These are phyloP conservation scores for Halcyon badia DNA, from an alignment of 2,797 vertebrate genomes.

Conservation along the genomic window DNA sequence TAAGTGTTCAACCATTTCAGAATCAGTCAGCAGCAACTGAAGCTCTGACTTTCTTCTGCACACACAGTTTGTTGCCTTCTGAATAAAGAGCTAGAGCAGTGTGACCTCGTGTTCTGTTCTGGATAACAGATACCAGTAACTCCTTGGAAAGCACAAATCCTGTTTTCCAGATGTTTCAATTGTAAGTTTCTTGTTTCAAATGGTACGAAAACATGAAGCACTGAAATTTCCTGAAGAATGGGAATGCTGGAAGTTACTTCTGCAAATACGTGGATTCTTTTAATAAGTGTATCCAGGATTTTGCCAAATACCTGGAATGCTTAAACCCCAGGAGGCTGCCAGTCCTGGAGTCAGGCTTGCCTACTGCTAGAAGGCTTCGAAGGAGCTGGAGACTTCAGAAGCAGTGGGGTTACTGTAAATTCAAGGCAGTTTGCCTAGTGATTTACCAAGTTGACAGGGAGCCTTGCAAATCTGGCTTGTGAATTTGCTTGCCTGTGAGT, in stretches of 20 bases:
- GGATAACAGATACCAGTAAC: neutral
- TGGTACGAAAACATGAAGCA: neutral
- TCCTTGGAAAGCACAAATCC: neutral
- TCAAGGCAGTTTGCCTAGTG: neutral
- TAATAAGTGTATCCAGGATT: neutral
- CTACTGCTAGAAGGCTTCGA: neutral
- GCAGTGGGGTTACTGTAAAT: neutral
- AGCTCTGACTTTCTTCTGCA: neutral
- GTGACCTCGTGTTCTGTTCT: neutral
- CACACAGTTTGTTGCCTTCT: neutral
- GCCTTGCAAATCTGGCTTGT: neutral
- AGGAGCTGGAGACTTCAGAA: neutral
- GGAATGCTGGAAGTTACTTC: neutral
- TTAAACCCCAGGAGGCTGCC: neutral
- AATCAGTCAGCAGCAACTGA: neutral
- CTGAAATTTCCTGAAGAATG: neutral
- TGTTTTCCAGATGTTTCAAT: neutral
- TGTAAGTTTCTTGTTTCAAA: neutral
- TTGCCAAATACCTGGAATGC: neutral
- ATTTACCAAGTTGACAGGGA: neutral
- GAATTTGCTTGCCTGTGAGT: neutral
- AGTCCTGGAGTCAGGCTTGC: neutral
- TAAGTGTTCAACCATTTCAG: neutral
- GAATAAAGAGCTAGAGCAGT: neutral
- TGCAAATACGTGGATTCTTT: neutral